Conservation (phyloP, 1,140 invertebrate genomes). For the Diorhabda elongata region DNA sequence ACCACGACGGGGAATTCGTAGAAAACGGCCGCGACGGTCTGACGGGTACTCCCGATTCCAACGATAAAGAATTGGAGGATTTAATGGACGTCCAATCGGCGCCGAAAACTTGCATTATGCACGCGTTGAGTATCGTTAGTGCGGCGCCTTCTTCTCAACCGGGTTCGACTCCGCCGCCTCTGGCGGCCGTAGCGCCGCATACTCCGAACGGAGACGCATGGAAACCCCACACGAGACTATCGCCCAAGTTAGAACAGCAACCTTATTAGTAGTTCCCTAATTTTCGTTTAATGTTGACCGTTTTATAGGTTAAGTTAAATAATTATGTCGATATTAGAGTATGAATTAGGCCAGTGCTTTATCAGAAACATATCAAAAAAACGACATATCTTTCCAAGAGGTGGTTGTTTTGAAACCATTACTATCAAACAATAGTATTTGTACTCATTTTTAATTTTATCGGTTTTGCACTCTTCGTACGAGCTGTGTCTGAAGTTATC, state of each 20-base stretch:
- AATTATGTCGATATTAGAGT: conserved; percentile 11
- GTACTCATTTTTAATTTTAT: too few species aligned
- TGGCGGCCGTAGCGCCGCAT: conserved; percentile 41
- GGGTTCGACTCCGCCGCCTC: conserved; percentile 40
- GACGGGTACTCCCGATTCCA: conserved; percentile 43
- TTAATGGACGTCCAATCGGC: conserved; percentile 44
- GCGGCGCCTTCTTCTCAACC: conserved; percentile 40
- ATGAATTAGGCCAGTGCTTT: neutral
- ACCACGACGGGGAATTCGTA: conserved; percentile 40
- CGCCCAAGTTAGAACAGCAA: conserved; percentile 28
- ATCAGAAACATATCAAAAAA: too few species aligned
- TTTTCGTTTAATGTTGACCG: conserved; percentile 6
- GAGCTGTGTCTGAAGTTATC: too few species aligned
- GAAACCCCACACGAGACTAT: conserved; percentile 42
- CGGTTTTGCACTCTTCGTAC: too few species aligned
- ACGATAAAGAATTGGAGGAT: conserved; percentile 46
- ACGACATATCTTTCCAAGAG: too few species aligned
- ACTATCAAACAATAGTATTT: too few species aligned
- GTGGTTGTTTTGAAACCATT: too few species aligned
- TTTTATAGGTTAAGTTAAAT: conserved; percentile 16
- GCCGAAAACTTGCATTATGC: conserved; percentile 44
- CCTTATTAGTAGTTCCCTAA: conserved; percentile 28
- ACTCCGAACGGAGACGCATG: conserved; percentile 38
- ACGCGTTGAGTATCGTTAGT: conserved; percentile 45
- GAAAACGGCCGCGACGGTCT: conserved; percentile 44